phyloP scores from a whole-genome alignment of 2,888 invertebrate species.

The Norana najaformis region DNA sequence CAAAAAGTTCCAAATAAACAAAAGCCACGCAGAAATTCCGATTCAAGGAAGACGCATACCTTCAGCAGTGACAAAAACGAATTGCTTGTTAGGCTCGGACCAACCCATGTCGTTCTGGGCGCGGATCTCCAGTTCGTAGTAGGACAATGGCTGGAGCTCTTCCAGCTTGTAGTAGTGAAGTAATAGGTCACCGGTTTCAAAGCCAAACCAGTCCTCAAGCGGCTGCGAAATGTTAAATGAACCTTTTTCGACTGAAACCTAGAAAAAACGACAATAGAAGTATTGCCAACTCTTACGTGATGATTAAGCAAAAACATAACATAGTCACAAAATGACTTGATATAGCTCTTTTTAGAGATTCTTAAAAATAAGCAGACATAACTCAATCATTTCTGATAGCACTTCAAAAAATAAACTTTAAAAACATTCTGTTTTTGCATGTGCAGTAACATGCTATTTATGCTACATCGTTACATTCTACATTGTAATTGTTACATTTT shows the following conservation, averaged over 20 bases:
- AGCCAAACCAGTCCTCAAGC: constrained; percentile 16
- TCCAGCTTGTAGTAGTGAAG: constrained; percentile 39
- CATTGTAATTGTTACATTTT: background rate
- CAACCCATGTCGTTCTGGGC: constrained; percentile 44
- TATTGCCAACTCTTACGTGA: background rate
- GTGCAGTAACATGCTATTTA: background rate
- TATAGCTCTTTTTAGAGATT: background rate
- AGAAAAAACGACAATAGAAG: background rate
- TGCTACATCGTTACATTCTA: background rate
- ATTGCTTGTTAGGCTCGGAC: constrained; percentile 38
- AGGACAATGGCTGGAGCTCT: constrained; percentile 36
- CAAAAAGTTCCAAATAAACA: background rate
- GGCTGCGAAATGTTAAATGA: constrained; percentile 30
- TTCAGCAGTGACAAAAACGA: constrained; percentile 39
- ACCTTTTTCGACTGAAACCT: background rate
- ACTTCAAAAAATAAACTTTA: background rate
- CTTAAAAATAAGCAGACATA: background rate
- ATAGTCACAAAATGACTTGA: background rate
- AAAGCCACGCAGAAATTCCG: background rate
- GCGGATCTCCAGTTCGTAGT: constrained; percentile 42
- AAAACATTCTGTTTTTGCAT: background rate
- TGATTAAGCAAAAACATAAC: too few species aligned
- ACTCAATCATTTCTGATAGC: background rate
- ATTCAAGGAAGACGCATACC: constrained; percentile 16
- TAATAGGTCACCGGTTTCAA: constrained; percentile 33